phyloP scores from a whole-genome alignment of 2,888 invertebrate species.

The Temnothorax unifasciatus region DNA sequence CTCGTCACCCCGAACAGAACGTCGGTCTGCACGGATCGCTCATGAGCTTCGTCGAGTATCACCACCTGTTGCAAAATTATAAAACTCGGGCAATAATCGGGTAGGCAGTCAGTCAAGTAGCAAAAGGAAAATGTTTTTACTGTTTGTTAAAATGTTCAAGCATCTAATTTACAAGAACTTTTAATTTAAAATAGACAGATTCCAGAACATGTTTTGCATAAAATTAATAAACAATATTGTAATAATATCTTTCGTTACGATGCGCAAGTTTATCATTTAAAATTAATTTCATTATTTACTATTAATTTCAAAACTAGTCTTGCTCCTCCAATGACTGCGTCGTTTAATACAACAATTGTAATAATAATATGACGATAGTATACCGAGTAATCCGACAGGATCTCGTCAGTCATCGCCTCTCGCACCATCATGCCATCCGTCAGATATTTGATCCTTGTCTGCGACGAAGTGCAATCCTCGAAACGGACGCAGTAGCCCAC shows the following conservation, averaged over 20 bases:
- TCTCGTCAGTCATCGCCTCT: slow-evolving; percentile 94
- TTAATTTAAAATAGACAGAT: neutral
- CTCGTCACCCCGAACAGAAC: slow-evolving; percentile 97
- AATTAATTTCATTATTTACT: neutral
- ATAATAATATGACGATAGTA: slow-evolving; percentile 10
- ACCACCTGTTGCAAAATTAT: slow-evolving; percentile 55
- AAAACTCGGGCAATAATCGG: slow-evolving; percentile 86
- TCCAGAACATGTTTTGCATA: neutral
- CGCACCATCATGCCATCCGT: slow-evolving; percentile 98
- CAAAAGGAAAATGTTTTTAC: neutral
- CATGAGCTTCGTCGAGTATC: slow-evolving; percentile 98
- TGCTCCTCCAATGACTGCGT: neutral
- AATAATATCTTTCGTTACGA: neutral
- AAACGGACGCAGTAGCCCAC: slow-evolving; percentile 95
- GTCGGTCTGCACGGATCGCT: slow-evolving; percentile 97
- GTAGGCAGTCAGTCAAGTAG: neutral
- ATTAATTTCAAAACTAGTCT: neutral
- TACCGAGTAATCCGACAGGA: slow-evolving; percentile 91
- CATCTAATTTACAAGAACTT: neutral
- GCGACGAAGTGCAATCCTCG: slow-evolving; percentile 93
- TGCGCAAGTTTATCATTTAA: neutral
- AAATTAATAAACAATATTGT: neutral
- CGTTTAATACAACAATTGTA: neutral
- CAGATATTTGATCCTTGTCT: slow-evolving; percentile 95
- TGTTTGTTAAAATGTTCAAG: slow-evolving; percentile 1